Percentiles rank a stretch among this genome's conserved stretches.
phyloP scores from a whole-genome alignment of 2,888 invertebrate species.

The Lasius fuliginosus region DNA sequence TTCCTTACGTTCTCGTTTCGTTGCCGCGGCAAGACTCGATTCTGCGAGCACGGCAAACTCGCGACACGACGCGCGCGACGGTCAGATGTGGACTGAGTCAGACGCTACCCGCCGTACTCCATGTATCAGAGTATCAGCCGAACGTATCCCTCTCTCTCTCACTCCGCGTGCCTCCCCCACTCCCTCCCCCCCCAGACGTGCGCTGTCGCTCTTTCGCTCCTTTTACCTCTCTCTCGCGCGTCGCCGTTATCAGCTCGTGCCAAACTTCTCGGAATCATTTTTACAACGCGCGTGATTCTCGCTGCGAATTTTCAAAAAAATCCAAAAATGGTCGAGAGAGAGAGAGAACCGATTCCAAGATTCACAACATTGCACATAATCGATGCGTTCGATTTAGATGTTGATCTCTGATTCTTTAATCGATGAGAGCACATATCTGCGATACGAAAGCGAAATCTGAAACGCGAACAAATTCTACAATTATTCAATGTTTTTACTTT shows the following conservation, averaged over 20 bases:
- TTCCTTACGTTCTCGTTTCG: slow-evolving; percentile 6
- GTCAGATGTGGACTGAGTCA: slow-evolving; percentile 82
- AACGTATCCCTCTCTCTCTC: slow-evolving; percentile 61
- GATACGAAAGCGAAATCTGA: no score
- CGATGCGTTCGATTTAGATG: not conserved
- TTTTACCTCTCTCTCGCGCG: slow-evolving; percentile 53
- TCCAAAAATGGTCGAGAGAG: not conserved
- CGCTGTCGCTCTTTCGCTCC: slow-evolving; percentile 51
- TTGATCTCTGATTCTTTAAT: no score
- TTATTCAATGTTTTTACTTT: not conserved
- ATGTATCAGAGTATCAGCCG: slow-evolving; percentile 73
- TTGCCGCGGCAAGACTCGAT: slow-evolving; percentile 5
- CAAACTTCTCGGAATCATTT: slow-evolving; percentile 65
- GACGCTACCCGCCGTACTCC: slow-evolving; percentile 73
- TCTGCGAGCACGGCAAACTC: slow-evolving; percentile 55
- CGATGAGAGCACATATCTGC: no score
- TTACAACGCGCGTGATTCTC: slow-evolving; percentile 33
- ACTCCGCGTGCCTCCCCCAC: slow-evolving; percentile 53
- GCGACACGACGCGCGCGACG: slow-evolving; percentile 79
- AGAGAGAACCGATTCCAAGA: not conserved
- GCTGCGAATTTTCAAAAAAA: not conserved
- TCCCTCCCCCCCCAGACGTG: slow-evolving; percentile 48
- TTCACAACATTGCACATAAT: not conserved
- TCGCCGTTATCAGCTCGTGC: slow-evolving; percentile 72
- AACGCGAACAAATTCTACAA: no score